Evolutionary conservation across 2,113 vertebrate species (phyloP), one percentile per base, ranked within the genome.

Genomic region (Chlorodrepanis virens): DNA sequence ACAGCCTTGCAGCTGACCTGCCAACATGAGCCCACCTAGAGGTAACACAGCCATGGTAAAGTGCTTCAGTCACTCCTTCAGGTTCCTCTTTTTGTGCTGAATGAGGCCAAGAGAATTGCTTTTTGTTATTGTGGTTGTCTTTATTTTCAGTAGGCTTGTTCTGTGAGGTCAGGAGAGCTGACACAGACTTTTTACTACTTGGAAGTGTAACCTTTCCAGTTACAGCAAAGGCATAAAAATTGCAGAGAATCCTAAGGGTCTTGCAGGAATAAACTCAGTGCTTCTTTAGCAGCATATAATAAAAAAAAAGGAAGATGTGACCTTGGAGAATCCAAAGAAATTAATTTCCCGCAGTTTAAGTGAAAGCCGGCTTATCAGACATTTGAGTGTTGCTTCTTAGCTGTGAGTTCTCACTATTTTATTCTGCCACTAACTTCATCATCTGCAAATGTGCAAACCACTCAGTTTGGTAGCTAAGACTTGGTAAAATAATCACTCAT

Each of bases 41-140:
- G 7, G 12, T 27, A 28, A 47, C 28, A 29, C 1, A 39, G 25
- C 45, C 12, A 50, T 0, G 1, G 20, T 2, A 0, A 69, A 89
- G 44, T 6, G 40, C 56, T 91, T 68, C 54, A 29, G 23, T 23
- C 47, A 52, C 63, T 67, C 47, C 81, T 83, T 90, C 21, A 69
- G 35, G 17, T 22, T 9, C 17, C n/a, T 45, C n/a, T 56, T 68
- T 74, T 60, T 23, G 25, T 22, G 50, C 42, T 44, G 44, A 23
- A 52, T 3, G 18, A 92, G 42, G 64, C 59, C 45, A 69, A 82
- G 35, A 74, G 15, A 16, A 47, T 5, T 31, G 25, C 37, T 54
- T 29, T 45, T 60, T 40, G 28, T 71, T 81, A 60, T 5, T 64
- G 71, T 1, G 5, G 47, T 6, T 50, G 63, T 47, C 75, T 71